Percentiles rank a stretch among this genome's conserved stretches.
phyloP scores from a whole-genome alignment of 2,888 invertebrate genomes.

The Pristionchus mayeri region DNA sequence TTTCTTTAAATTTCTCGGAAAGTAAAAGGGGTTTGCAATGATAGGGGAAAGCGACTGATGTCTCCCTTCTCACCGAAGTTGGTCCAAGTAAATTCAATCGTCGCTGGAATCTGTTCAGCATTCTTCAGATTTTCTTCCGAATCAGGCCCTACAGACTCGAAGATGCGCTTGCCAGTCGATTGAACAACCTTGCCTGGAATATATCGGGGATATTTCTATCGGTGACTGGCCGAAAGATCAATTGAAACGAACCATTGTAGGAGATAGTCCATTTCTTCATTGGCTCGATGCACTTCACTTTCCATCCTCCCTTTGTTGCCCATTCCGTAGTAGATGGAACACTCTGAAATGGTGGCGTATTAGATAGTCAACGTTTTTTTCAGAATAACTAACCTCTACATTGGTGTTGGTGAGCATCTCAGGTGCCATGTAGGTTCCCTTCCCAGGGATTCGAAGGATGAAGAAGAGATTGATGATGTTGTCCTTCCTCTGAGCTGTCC shows the following conservation, averaged over 20 bases:
- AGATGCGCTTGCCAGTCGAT: constrained; percentile 47
- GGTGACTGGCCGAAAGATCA: not conserved
- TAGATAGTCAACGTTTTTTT: constrained; percentile 59
- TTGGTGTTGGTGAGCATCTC: constrained; percentile 67
- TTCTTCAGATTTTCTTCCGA: constrained; percentile 48
- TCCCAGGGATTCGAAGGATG: constrained; percentile 81
- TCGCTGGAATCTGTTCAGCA: constrained; percentile 79
- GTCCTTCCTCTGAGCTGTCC: constrained; percentile 68
- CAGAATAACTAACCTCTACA: constrained; percentile 65
- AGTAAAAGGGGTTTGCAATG: not conserved
- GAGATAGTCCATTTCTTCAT: constrained; percentile 85
- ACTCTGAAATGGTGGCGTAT: constrained; percentile 56
- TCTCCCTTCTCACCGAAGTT: constrained; percentile 79
- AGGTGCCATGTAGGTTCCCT: constrained; percentile 81
- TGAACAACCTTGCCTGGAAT: constrained; percentile 49
- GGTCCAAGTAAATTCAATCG: constrained; percentile 82
- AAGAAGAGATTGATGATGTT: constrained; percentile 71
- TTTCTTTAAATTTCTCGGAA: not conserved
- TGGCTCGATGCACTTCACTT: constrained; percentile 82
- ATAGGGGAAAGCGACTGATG: too few species aligned
- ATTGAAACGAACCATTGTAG: constrained; percentile 81
- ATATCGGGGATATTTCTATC: not conserved
- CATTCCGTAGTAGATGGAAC: constrained; percentile 57
- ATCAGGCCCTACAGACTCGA: constrained; percentile 53
- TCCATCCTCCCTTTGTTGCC: constrained; percentile 84